phyloP scores from a whole-genome alignment of 2,888 invertebrate genomes.

The Eristalis arbustorum region DNA sequence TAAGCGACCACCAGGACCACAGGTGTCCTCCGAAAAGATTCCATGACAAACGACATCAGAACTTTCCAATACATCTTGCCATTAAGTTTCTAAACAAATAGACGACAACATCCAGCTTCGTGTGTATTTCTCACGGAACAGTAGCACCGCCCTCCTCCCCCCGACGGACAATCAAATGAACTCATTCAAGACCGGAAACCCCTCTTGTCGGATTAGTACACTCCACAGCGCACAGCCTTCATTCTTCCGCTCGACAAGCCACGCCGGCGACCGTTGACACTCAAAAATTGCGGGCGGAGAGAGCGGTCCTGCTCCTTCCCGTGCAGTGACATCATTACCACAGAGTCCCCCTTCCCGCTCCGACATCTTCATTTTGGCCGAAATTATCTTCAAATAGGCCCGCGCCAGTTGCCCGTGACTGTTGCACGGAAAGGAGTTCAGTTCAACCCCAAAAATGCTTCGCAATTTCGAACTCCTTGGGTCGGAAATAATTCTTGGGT shows the following conservation, averaged over 20 bases:
- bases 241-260: neutral
- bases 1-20: too few species aligned
- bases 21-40: too few species aligned
- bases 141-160: neutral
- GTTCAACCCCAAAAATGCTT: neutral
- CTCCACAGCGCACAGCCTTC: neutral
- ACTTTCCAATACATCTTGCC: too few species aligned
- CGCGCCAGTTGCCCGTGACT: constrained; percentile 41
- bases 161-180: constrained; percentile 22
- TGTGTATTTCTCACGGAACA: too few species aligned
- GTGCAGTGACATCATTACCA: constrained; percentile 40
- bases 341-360: constrained; percentile 5
- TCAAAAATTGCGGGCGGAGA: neutral
- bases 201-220: constrained; percentile 49
- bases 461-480: neutral
- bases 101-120: too few species aligned
- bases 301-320: constrained; percentile 2
- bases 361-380: constrained; percentile 45
- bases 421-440: neutral
- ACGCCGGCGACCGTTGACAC: neutral
- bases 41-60: too few species aligned
- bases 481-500: constrained; percentile 30
- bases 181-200: constrained; percentile 16
- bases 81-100: too few species aligned
- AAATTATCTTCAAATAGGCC: constrained; percentile 49